Evolutionary conservation across 2,797 vertebrate genomes (phyloP), one percentile per base, ranked within the genome.

Genomic region (Leptatherina wallacei): DNA sequence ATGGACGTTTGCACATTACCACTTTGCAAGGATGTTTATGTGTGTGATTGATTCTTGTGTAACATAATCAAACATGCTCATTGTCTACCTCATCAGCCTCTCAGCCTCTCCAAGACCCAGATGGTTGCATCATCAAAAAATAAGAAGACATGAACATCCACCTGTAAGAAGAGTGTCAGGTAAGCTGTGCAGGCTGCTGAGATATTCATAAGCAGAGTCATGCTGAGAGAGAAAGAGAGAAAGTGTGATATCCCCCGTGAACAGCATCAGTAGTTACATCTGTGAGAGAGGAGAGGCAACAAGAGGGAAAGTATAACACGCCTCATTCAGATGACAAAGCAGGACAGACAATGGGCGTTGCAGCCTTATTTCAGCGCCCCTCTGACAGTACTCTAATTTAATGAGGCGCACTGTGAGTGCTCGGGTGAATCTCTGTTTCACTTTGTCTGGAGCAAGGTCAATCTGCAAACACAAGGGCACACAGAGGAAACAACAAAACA

Each of bases 391-490:
- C 78, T 88, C 75, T 90, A 89, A 90, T 91, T 90, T 89, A 92
- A 93, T 88, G 88, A 92, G 88, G 81, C 79, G 30, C 83, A 61
- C 66, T 80, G 84, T 47, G 85, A 83, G 85, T 75, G 73, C 83
- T 80, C 59, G 65, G 72, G 69, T 74, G 71, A 85, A 77, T 73
- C 75, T 57, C 75, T 64, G 80, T 84, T 82, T 84, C 84, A 85
- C 86, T 89, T 88, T 87, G 83, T 92, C 86, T 88, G 74, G 71
- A 89, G 74, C 87, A 91, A 93, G 92, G 91, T 93, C 90, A 90
- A 73, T 70, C 60, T 86, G 86, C 74, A 72, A 87, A 88, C 72
- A 81, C 88, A 89, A 88, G 86, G 88, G 75, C 86, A 75, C 35
- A 14, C 77, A 10, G 71, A 82, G 81, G 67, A 85, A 88, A 82